Conservation (phyloP, 1,140 invertebrate species). For the Pteromalus puparum region DNA sequence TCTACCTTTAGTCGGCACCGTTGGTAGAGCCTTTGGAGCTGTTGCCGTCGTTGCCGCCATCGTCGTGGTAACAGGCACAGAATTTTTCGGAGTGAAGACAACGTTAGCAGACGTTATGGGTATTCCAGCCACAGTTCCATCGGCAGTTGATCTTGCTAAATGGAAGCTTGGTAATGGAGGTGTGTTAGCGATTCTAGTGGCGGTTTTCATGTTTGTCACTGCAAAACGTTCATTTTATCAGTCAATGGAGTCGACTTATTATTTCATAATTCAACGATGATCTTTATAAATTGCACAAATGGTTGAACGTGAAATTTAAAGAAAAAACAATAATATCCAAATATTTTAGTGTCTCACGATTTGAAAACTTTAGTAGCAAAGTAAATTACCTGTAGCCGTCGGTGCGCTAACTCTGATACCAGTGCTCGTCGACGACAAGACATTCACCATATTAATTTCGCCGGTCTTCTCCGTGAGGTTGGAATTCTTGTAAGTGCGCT, state of each 20-base stretch:
- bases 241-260: background rate
- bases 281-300: too few relatives aligned
- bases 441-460: constrained; percentile 62
- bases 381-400: constrained; percentile 54
- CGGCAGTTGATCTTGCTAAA: constrained; percentile 57
- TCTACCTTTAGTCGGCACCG: constrained; percentile 67
- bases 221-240: constrained; percentile 18
- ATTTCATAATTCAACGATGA: too few relatives aligned
- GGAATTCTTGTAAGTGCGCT: constrained; percentile 61
- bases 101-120: constrained; percentile 59
- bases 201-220: constrained; percentile 57
- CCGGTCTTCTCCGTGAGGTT: constrained; percentile 58
- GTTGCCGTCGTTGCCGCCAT: constrained; percentile 55
- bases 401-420: constrained; percentile 58
- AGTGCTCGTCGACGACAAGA: constrained; percentile 58
- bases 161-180: constrained; percentile 60
- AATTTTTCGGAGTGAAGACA: constrained; percentile 60
- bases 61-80: constrained; percentile 52
- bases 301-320: too few relatives aligned
- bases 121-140: constrained; percentile 50
- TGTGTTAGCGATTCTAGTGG: constrained; percentile 53
- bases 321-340: too few relatives aligned
- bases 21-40: constrained; percentile 5
- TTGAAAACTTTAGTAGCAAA: background rate
- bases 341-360: background rate